Percentiles rank a stretch among this genome's conserved stretches.
Evolutionary conservation across 2,797 vertebrate species (phyloP).

Genomic region (Calcarius lapponicus): DNA sequence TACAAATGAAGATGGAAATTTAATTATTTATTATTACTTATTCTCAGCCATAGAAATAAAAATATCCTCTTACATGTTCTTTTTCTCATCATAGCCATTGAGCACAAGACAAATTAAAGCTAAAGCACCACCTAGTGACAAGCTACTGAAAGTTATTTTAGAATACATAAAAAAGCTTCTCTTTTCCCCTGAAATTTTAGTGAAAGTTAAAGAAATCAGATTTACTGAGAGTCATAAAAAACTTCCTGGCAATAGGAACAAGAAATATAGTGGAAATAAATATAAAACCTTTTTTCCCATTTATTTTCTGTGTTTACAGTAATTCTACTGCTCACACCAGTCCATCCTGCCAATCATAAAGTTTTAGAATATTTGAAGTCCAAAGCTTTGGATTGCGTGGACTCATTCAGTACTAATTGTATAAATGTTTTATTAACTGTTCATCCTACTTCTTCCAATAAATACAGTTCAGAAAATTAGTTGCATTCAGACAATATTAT

Average conservation of each 20-base stretch:
- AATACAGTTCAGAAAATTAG: neutral
- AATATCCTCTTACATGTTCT: neutral
- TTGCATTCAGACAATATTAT: neutral
- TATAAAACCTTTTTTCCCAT: neutral
- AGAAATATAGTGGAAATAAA: neutral
- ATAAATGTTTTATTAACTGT: neutral
- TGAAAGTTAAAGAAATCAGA: neutral
- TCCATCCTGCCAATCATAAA: neutral
- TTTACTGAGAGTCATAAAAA: neutral
- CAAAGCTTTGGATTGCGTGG: neutral
- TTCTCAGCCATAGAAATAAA: neutral
- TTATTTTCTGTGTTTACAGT: neutral
- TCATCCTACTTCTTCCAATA: neutral
- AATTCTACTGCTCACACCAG: neutral
- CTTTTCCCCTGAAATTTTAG: neutral
- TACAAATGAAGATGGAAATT: neutral
- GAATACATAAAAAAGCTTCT: neutral
- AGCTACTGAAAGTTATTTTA: neutral
- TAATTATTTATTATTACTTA: neutral
- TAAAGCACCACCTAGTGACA: constrained; percentile 70
- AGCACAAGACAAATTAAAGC: neutral
- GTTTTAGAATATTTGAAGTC: neutral
- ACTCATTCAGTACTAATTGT: neutral
- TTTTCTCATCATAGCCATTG: neutral
- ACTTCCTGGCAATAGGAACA: neutral